Conservation (phyloP, 1,140 invertebrate genomes). For the Polypedilum vanderplanki region DNA sequence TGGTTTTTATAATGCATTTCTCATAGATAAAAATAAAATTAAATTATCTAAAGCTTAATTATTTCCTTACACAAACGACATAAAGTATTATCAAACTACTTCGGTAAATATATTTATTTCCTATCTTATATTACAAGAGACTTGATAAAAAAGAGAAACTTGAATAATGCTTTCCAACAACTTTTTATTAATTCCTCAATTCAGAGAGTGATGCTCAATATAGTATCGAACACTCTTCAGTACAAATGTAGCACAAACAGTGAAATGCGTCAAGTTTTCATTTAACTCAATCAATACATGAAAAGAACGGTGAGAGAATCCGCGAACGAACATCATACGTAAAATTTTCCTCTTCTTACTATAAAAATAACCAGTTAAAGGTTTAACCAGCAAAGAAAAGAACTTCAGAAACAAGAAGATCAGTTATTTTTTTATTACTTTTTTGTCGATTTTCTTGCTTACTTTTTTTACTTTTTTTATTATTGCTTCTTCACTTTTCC, state of each 20-base stretch:
- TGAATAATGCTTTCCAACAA: too few species aligned
- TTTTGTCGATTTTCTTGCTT: too few species aligned
- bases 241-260: conserved; percentile 12
- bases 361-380: conserved; percentile 10
- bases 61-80: too few species aligned
- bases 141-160: too few species aligned
- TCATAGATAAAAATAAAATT: too few species aligned
- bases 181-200: too few species aligned
- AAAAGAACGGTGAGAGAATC: conserved; percentile 7
- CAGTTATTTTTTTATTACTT: conserved; percentile 2
- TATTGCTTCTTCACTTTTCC: neutral
- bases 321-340: neutral
- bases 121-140: too few species aligned
- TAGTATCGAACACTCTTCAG: neutral
- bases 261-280: neutral
- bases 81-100: too few species aligned
- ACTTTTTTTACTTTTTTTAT: neutral
- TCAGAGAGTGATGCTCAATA: neutral
- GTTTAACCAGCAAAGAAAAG: neutral
- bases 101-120: too few species aligned
- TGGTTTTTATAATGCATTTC: too few species aligned
- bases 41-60: too few species aligned
- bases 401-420: neutral
- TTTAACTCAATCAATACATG: neutral
- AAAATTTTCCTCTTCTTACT: neutral